Evolutionary conservation across 2,113 vertebrate genomes (phyloP), one percentile per base, ranked within the genome.

Genomic region (Tragulus kanchil): DNA sequence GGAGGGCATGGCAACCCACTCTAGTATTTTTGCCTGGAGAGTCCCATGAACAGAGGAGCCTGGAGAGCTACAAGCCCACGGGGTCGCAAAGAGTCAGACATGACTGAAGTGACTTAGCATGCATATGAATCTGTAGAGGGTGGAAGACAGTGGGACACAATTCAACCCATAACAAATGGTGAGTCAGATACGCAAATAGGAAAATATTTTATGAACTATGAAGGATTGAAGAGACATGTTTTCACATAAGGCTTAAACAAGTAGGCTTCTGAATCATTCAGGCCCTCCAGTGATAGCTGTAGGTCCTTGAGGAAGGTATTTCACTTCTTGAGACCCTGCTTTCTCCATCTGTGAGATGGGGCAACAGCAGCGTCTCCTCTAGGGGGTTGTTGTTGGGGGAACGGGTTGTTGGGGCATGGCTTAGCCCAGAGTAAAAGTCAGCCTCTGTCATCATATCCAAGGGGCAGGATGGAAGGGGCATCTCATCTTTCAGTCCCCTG

Each of bases 381-480:
- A 1, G 11, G 28, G 36, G 62, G 21, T 31, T 1, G 15, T 2
- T n/a, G 6, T 69, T 1, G 0, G 54, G 52, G 31, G 10, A 14
- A 36, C 2, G 6, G n/a, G n/a, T n/a, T n/a, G n/a, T n/a, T n/a
- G 11, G 64, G 19, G n/a, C 61, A 23, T 0, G 3, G 12, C 48
- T 6, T 1, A 6, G n/a, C 48, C 25, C 21, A 4, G 11, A 13
- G 31, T 8, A 9, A n/a, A 45, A 36, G 45, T 5, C 16, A 58
- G 89, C 56, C n/a, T 85, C 65, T 69, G n/a, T 21, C 13, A 3
- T 31, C 50, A 23, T 64, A 36, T 67, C 23, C 14, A 11, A 67
- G 36, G 1, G 19, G n/a, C 15, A 26, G 85, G 19, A 1, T 1
- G 16, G 26, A 15, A 17, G 4, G 36, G 15, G 0, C n/a, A 0